A percentile compares a stretch with the other conserved stretches of the same genome.
These are phyloP conservation scores for Pterophyllum scalare DNA, from an alignment of 2,113 vertebrate species.

Conservation along the genomic window DNA sequence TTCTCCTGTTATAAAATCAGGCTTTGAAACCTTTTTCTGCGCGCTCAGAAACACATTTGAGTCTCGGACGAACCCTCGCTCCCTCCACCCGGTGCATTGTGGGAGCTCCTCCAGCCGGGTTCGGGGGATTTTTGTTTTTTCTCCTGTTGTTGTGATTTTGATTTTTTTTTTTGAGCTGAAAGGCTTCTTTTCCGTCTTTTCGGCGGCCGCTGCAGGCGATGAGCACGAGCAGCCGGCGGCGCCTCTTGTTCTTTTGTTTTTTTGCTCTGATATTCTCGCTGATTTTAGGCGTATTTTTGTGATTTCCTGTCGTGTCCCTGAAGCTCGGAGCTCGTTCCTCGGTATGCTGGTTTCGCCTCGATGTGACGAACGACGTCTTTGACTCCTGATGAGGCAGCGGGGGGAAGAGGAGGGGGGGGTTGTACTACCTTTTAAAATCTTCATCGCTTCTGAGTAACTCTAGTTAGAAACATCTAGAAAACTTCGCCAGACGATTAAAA, in stretches of 20 bases:
- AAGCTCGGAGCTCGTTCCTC: constrained; percentile 83
- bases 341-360: constrained; percentile 74
- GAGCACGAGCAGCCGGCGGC: constrained; percentile 46
- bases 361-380: constrained; percentile 37
- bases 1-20: constrained; percentile 15
- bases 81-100: constrained; percentile 79
- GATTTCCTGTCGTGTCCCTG: constrained; percentile 88
- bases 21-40: constrained; percentile 83
- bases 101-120: constrained; percentile 44
- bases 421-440: constrained; percentile 80
- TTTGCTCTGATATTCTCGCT: constrained; percentile 71
- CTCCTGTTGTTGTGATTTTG: constrained; percentile 54
- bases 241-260: constrained; percentile 8
- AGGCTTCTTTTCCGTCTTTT: constrained; percentile 50
- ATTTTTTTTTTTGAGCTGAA: constrained; percentile 67
- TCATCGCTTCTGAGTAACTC: constrained; percentile 86
- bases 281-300: constrained; percentile 87
- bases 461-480: constrained; percentile 86
- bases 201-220: no score
- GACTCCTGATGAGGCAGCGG: constrained; percentile 27
- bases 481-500: constrained; percentile 68
- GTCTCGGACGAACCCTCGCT: constrained; percentile 55
- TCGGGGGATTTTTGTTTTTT: not conserved
- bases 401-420: constrained; percentile 51
- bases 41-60: constrained; percentile 48